Evolutionary conservation across 2,113 vertebrate species (phyloP), one percentile per base, ranked within the genome.

Genomic region (Festucalex cinctus): DNA sequence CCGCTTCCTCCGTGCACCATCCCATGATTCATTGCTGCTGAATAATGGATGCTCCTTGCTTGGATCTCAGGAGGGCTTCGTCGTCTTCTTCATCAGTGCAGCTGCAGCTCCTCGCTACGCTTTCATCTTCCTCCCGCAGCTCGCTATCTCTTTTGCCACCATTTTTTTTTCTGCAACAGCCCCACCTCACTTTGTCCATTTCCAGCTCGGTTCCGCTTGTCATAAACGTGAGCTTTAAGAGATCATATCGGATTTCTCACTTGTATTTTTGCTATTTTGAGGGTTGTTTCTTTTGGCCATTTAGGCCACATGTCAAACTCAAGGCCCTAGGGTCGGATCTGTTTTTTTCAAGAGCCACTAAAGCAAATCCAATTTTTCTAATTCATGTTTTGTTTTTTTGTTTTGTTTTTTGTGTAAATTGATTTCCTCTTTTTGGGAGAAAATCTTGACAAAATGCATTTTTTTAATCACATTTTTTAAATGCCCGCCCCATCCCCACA

Each of bases 1-100:
- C 66, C 32, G 0, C 70, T 36, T 63, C 71, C 82, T 75, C 76
- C 60, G 22, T 71, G 10, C 32, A 65, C 70, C 35, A 63, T 74
- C 84, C 81, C 85, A 76, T 83, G 83, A 88, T 85, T 85, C 79
- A 78, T 76, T 69, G 75, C 79, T 83, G 79, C 74, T 86, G 80
- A 88, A 86, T 88, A 85, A 88, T 83, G 80, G 63, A 84, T 84
- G 79, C 71, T 81, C 67, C 61, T 56, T 37, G 75, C 65, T 59
- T 49, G 71, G 65, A 82, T 82, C 85, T 85, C 73, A 63, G 74
- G 73, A 72, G 70, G 74, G 63, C 71, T 26, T 57, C 54, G 19
- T 28, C 54, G 9, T 17, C 26, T 32, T 6, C 58, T 72, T 71
- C 78, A 12, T 83, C 68, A 46, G 32, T 32, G 13, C 39, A 57